These are phyloP conservation scores for Odontocerum albicorne DNA, from an alignment of 2,888 invertebrate genomes.

Conservation along the genomic window DNA sequence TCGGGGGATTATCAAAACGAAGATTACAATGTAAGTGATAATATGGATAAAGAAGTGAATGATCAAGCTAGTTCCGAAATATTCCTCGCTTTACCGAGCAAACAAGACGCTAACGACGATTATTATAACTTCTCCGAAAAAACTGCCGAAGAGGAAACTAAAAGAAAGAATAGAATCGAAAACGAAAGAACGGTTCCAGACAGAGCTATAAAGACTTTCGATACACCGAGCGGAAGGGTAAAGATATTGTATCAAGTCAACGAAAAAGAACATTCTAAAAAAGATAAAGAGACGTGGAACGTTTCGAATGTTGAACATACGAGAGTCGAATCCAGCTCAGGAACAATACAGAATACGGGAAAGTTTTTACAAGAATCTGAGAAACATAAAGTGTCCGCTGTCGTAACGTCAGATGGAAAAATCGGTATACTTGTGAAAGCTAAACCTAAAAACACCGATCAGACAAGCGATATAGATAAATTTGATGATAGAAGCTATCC, in stretches of 20 bases:
- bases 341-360: slow-evolving; percentile 37
- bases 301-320: slow-evolving; percentile 13
- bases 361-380: slow-evolving; percentile 41
- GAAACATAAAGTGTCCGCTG: slow-evolving; percentile 51
- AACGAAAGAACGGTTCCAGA: slow-evolving; percentile 36
- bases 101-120: slow-evolving; percentile 21
- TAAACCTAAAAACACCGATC: slow-evolving; percentile 20
- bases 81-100: slow-evolving; percentile 22
- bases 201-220: slow-evolving; percentile 51
- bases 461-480: background rate
- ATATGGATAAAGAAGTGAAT: slow-evolving; percentile 41
- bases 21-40: slow-evolving; percentile 13
- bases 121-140: slow-evolving; percentile 12
- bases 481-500: slow-evolving; percentile 19
- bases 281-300: slow-evolving; percentile 24
- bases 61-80: slow-evolving; percentile 34
- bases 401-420: slow-evolving; percentile 52
- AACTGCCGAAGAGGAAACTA: slow-evolving; percentile 18
- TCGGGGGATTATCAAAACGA: slow-evolving; percentile 1
- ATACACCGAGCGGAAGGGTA: slow-evolving; percentile 50
- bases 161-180: slow-evolving; percentile 40
- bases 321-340: slow-evolving; percentile 17
- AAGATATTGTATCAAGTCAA: slow-evolving; percentile 48
- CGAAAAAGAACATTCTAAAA: slow-evolving; percentile 27
- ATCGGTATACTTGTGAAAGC: slow-evolving; percentile 46